Evolutionary conservation across 2,113 vertebrate species (phyloP).

Genomic region (Oncorhynchus gorbuscha): DNA sequence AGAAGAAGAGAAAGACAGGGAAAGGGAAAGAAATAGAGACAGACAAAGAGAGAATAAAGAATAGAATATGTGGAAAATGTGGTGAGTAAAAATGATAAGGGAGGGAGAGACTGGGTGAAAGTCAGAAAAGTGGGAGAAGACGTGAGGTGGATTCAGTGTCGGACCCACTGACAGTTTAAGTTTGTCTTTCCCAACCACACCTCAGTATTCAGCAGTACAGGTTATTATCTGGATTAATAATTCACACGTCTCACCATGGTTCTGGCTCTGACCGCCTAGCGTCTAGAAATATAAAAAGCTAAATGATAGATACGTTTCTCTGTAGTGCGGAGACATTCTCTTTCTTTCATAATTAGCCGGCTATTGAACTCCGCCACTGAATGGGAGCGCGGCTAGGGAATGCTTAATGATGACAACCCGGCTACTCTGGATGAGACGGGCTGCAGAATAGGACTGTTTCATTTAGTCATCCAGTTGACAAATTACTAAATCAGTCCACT

Average conservation of each 20-base stretch:
- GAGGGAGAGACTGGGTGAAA: conserved; percentile 18
- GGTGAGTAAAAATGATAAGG: background rate
- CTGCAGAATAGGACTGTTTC: background rate
- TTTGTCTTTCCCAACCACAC: conserved; percentile 6
- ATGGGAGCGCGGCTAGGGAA: background rate
- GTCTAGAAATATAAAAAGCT: conserved; percentile 26
- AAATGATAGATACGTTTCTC: conserved; percentile 28
- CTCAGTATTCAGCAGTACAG: conserved; percentile 22
- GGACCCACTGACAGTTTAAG: conserved; percentile 2
- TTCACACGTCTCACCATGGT: conserved; percentile 28
- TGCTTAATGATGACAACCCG: background rate
- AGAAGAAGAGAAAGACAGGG: background rate
- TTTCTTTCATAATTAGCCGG: conserved; percentile 42
- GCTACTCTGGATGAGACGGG: background rate
- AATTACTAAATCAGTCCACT: no score
- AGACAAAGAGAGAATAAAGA: conserved; percentile 2
- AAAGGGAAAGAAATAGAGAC: conserved; percentile 11
- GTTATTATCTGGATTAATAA: conserved; percentile 26
- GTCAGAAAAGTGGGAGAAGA: background rate
- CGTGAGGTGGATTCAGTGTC: background rate
- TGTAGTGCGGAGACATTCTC: conserved; percentile 24
- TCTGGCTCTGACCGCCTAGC: conserved; percentile 1
- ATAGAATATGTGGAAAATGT: background rate
- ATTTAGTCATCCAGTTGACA: no score
- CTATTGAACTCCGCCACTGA: conserved; percentile 28